Percentiles rank a stretch among this genome's conserved stretches.
phyloP scores from a whole-genome alignment of 2,888 invertebrate species.

The Atrina japonica region DNA sequence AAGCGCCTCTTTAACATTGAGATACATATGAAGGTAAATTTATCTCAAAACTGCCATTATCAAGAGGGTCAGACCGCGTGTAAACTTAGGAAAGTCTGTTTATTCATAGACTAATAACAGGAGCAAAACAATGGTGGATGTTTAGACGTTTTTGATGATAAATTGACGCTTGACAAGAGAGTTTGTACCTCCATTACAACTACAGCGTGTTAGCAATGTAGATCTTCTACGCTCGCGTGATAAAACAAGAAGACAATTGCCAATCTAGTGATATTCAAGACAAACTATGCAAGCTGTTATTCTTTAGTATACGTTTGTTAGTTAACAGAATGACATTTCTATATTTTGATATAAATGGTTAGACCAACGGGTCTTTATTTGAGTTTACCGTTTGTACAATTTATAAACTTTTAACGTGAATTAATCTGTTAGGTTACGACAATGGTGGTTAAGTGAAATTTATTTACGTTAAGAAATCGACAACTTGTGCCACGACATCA shows the following conservation, averaged over 20 bases:
- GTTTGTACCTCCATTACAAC: conserved; percentile 27
- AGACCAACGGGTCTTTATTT: conserved; percentile 28
- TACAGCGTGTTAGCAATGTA: conserved; percentile 15
- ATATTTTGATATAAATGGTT: conserved; percentile 12
- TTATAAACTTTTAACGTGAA: conserved; percentile 21
- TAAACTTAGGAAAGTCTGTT: conserved; percentile 19
- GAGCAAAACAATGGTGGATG: conserved; percentile 35
- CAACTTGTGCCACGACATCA: too few relatives aligned
- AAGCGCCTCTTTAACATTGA: too few relatives aligned
- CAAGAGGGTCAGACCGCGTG: conserved; percentile 10
- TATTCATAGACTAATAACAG: conserved; percentile 30
- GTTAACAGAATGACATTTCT: conserved; percentile 18
- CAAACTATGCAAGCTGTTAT: too few relatives aligned
- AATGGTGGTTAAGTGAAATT: too few relatives aligned
- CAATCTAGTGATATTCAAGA: conserved; percentile 2
- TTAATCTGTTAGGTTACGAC: background rate
- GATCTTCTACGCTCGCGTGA: conserved; percentile 22
- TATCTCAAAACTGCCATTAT: background rate
- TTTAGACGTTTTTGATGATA: conserved; percentile 35
- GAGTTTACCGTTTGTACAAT: conserved; percentile 13
- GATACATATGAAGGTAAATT: too few relatives aligned
- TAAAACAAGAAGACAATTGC: conserved; percentile 27
- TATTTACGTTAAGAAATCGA: too few relatives aligned
- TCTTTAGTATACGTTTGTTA: conserved; percentile 1
- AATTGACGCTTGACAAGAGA: conserved; percentile 35